phyloP scores from a whole-genome alignment of 2,888 invertebrate species.

The Onchidella celtica region DNA sequence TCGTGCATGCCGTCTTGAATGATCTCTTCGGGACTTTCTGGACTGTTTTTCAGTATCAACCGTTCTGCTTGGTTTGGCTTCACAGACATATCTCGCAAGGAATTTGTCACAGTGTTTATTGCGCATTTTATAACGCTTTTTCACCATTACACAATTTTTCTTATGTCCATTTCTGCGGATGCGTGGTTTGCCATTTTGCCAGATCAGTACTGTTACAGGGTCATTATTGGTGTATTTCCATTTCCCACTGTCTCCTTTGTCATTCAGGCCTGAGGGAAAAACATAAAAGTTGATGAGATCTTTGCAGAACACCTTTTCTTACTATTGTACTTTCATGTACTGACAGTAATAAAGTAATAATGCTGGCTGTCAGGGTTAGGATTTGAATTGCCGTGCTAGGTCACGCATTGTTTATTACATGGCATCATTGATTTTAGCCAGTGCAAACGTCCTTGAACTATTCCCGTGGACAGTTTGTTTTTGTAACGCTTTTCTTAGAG shows the following conservation, averaged over 20 bases:
- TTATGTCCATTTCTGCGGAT: slow-evolving; percentile 61
- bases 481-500: too few relatives aligned
- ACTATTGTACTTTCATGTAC: too few relatives aligned
- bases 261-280: slow-evolving; percentile 72
- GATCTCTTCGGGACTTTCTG: slow-evolving; percentile 16
- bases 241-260: slow-evolving; percentile 62
- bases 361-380: too few relatives aligned
- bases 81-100: slow-evolving; percentile 73
- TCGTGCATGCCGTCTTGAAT: slow-evolving; percentile 29
- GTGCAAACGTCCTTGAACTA: background rate
- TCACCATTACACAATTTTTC: slow-evolving; percentile 77
- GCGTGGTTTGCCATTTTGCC: slow-evolving; percentile 70
- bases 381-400: background rate
- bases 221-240: slow-evolving; percentile 75
- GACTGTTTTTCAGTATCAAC: background rate
- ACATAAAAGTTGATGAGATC: background rate
- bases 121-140: slow-evolving; percentile 71
- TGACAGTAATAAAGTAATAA: too few relatives aligned
- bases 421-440: too few relatives aligned
- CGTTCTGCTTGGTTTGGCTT: slow-evolving; percentile 47
- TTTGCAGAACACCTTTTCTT: too few relatives aligned
- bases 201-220: slow-evolving; percentile 67
- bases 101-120: slow-evolving; percentile 76
- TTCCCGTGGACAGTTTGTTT: background rate
- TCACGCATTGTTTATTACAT: background rate